Evolutionary conservation across 2,888 invertebrate species (phyloP), one percentile per base, ranked within the genome.

Genomic region (Oconnorella tubifera): DNA sequence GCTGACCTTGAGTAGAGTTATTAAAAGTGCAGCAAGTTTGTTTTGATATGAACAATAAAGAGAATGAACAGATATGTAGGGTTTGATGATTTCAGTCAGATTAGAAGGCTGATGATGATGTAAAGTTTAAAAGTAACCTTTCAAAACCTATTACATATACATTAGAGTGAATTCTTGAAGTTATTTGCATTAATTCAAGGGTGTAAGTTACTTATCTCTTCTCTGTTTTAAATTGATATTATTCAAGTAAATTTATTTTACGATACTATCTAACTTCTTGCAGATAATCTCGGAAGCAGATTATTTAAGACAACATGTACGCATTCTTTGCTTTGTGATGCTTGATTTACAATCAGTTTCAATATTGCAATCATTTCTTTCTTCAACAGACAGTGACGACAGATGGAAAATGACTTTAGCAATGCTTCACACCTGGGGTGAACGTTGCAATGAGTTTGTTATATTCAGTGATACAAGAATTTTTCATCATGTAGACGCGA

Each of bases 351-450:
- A 40, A 40, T 40, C 40, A n/a, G n/a, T n/a, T n/a, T n/a, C n/a
- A n/a, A n/a, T n/a, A n/a, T n/a, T n/a, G n/a, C n/a, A n/a, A 40
- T 40, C 40, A 40, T 40, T 40, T 19, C 40, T 40, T 14, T 40
- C 10, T 40, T 40, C 40, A 14, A 10, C 10, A 19, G 40, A 10
- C 10, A 40, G 40, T 19, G 10, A 40, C 10, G 40, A 40, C 10
- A 40, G 40, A 19, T 10, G 19, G 40, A 10, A 40, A 40, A 19
- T 25, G 25, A 63, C 56, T n/a, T 31, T 33, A 48, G 63, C 66
- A 29, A 64, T 66, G n/a, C 19, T 32, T 19, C 51, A 64, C 25
- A 66, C 66, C 3, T 66, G 66, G 66, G 66, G 63, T 2, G 51
- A 49, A 6, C 59, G 57, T 29, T 66, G 66, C 25, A n/a, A 50